Evolutionary conservation across 2,888 invertebrate species (phyloP).

Genomic region (Acanthoscelides obtectus): DNA sequence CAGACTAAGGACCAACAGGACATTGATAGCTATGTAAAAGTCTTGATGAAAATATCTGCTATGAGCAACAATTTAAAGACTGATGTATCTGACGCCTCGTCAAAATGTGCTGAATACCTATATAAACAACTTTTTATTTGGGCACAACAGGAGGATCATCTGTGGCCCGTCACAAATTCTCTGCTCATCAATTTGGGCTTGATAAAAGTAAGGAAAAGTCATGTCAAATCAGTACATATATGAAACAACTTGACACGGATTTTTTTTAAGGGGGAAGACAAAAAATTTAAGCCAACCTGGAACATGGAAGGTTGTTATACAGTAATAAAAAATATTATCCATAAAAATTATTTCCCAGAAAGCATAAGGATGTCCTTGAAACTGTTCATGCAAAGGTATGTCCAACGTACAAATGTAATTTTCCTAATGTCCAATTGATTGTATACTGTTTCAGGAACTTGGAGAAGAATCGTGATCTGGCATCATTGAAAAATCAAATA

Average conservation of each 20-base stretch:
- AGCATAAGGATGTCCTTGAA: constrained; percentile 50
- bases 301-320: constrained; percentile 59
- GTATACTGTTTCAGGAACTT: neutral
- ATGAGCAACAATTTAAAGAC: constrained; percentile 53
- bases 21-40: constrained; percentile 43
- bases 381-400: constrained; percentile 50
- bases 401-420: too few relatives aligned
- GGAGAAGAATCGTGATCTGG: neutral
- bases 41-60: constrained; percentile 54
- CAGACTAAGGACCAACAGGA: constrained; percentile 30
- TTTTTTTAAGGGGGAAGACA: constrained; percentile 64
- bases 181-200: constrained; percentile 63
- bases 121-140: constrained; percentile 53
- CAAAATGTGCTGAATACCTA: constrained; percentile 49
- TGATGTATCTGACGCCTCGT: constrained; percentile 43
- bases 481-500: too few relatives aligned
- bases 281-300: constrained; percentile 58
- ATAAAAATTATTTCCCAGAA: constrained; percentile 52
- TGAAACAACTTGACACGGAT: constrained; percentile 23
- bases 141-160: constrained; percentile 48
- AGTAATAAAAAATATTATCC: constrained; percentile 52
- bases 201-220: constrained; percentile 58
- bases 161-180: constrained; percentile 58
- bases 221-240: neutral
- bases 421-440: neutral